Evolutionary conservation across 2,888 invertebrate species (phyloP).

Genomic region (Pristionchus japonicus): DNA sequence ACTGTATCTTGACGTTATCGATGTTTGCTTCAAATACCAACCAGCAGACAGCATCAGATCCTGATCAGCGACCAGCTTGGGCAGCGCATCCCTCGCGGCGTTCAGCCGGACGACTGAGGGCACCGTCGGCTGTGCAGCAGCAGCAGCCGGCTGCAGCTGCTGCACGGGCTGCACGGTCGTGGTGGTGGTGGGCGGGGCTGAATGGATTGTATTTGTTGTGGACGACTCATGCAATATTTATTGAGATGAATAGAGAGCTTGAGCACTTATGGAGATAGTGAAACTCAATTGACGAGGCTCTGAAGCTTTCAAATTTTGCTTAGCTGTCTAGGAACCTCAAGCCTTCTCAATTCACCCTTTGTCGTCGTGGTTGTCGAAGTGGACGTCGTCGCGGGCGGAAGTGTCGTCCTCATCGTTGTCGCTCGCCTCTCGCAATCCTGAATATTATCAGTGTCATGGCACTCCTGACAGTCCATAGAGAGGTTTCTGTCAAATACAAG

Average conservation of each 20-base stretch:
- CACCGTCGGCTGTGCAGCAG: background rate
- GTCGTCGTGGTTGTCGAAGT: background rate
- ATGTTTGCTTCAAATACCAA: background rate
- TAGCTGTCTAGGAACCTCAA: no score
- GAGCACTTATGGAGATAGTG: no score
- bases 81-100: background rate
- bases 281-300: no score
- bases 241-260: background rate
- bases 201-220: background rate
- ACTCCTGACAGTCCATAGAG: no score
- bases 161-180: background rate
- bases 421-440: slow-evolving; percentile 52
- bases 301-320: no score
- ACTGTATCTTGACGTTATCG: no score
- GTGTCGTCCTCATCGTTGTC: slow-evolving; percentile 37
- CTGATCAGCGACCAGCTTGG: background rate
- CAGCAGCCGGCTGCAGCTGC: background rate
- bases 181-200: background rate
- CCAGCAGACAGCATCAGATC: slow-evolving; percentile 7
- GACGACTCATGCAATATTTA: no score
- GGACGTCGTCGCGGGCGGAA: background rate
- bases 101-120: background rate
- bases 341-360: no score
- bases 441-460: no score
- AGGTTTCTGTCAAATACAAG: no score